A percentile compares a stretch with the other conserved stretches of the same genome.
Conservation (phyloP, 2,888 invertebrate genomes). For the Plebejus argus region DNA sequence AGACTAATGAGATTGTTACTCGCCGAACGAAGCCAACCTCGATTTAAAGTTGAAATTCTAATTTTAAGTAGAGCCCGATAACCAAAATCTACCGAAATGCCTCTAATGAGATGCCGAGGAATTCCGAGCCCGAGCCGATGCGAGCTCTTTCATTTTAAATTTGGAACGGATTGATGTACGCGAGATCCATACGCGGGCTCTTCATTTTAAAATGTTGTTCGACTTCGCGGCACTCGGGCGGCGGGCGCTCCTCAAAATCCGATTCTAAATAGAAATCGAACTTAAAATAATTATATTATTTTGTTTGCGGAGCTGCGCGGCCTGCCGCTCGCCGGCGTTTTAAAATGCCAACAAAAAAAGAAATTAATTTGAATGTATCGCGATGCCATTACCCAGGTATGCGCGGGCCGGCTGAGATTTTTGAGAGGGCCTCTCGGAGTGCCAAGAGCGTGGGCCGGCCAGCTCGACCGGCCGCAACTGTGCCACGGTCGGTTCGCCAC, state of each 20-base stretch:
- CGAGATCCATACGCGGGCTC: constrained; percentile 50
- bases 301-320: constrained; percentile 28
- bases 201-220: constrained; percentile 4
- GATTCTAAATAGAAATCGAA: constrained; percentile 24
- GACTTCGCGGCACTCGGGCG: not conserved
- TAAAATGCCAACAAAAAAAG: constrained; percentile 42
- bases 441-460: constrained; percentile 71
- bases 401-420: constrained; percentile 52
- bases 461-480: constrained; percentile 51
- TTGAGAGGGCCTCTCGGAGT: constrained; percentile 51
- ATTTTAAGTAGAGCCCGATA: constrained; percentile 14
- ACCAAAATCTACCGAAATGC: constrained; percentile 46
- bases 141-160: constrained; percentile 73
- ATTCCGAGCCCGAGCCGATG: constrained; percentile 62
- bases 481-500: constrained; percentile 61
- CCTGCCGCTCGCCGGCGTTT: constrained; percentile 34
- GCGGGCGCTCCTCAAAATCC: constrained; percentile 10
- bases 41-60: constrained; percentile 8
- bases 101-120: constrained; percentile 75
- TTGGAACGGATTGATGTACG: constrained; percentile 57
- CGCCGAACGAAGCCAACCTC: not conserved
- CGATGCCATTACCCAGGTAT: constrained; percentile 49
- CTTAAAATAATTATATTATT: constrained; percentile 33
- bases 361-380: constrained; percentile 44
- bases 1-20: constrained; percentile 31